Evolutionary conservation across 1,140 invertebrate genomes (phyloP).

Genomic region (Heliconius himera): DNA sequence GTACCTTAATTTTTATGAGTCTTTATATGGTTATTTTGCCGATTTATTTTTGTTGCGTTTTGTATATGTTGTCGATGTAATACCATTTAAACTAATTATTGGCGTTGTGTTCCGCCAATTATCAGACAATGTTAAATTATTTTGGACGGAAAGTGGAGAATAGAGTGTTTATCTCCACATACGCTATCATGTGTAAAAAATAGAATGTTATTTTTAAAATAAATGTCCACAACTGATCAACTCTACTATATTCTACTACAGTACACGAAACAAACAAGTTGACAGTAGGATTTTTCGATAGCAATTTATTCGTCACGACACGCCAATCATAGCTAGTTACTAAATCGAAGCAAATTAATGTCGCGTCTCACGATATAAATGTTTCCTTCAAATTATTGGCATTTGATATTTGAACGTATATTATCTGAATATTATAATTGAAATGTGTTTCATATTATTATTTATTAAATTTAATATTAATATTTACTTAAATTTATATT

Average conservation of each 20-base stretch:
- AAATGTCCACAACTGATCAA: background rate
- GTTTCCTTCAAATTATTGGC: background rate
- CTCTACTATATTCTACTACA: background rate
- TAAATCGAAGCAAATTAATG: constrained; percentile 30
- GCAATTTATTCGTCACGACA: constrained; percentile 53
- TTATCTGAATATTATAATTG: background rate
- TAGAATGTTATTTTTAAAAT: no score
- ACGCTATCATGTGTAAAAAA: no score
- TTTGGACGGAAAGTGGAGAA: no score
- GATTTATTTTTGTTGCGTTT: background rate
- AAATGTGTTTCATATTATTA: no score
- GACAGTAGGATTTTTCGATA: constrained; percentile 42
- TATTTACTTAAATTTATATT: no score
- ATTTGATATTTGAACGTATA: background rate
- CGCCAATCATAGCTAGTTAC: constrained; percentile 32
- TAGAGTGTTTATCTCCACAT: no score
- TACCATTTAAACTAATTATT: no score
- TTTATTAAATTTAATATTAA: no score
- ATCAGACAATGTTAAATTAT: no score
- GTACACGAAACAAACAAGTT: constrained; percentile 25
- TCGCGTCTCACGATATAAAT: constrained; percentile 24
- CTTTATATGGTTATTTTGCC: background rate
- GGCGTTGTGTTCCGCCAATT: no score
- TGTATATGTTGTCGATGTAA: no score
- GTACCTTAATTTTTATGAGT: background rate